Percentiles rank a stretch among this genome's conserved stretches.
Evolutionary conservation across 2,888 invertebrate genomes (phyloP).

Genomic region (Cordilura impudica): DNA sequence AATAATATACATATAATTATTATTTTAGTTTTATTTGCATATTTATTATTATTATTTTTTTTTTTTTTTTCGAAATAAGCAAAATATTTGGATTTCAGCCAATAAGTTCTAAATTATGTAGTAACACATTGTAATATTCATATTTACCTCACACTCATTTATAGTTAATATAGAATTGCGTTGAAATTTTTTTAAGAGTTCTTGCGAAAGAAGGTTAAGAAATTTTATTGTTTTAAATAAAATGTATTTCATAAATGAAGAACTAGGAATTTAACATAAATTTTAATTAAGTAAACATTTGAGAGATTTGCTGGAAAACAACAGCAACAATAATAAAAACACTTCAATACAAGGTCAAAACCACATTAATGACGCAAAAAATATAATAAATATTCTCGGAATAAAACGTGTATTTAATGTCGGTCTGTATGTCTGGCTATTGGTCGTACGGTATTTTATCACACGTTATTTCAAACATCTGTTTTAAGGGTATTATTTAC

Average conservation of each 20-base stretch:
- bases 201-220: neutral
- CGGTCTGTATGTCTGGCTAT: neutral
- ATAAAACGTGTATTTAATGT: neutral
- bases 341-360: conserved; percentile 36
- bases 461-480: neutral
- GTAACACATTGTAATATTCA: neutral
- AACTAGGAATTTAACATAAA: conserved; percentile 10
- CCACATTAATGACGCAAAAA: conserved; percentile 35
- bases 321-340: conserved; percentile 7
- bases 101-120: neutral
- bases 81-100: neutral
- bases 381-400: neutral
- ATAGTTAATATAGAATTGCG: no score
- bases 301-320: conserved; percentile 10
- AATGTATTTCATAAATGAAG: neutral
- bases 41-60: no score
- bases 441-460: neutral
- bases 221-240: neutral
- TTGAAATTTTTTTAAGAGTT: neutral
- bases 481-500: neutral
- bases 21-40: no score
- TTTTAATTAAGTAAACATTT: conserved; percentile 27
- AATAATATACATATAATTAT: no score
- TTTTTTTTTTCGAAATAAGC: neutral
- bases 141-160: no score